Evolutionary conservation across 2,888 invertebrate genomes (phyloP), one percentile per base, ranked within the genome.

Genomic region (Sphaerolaimus hirsutus): DNA sequence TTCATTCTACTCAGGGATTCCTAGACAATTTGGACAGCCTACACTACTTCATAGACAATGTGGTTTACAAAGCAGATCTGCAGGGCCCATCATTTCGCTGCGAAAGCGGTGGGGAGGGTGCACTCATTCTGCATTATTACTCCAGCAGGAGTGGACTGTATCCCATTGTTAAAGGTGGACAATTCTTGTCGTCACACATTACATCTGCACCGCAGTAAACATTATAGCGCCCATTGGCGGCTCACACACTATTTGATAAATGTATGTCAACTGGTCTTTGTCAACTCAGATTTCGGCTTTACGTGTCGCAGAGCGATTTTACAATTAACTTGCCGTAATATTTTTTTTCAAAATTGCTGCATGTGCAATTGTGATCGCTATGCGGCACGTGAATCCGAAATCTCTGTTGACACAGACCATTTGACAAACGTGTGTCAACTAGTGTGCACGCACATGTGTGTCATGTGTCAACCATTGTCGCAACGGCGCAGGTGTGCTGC

Each of bases 21-120:
- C 70, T 91, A 54, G 68, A 91, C 81, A 91, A 91, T 68, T 70
- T 93, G 59, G 93, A 93, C 64, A 91, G 89, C n/a, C 72, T 93
- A 2, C 91, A 93, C 46, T 60, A 59, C 51, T 37, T 37, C 37
- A 37, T 37, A 12, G 37, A 37, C 37, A 37, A 37, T 19, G 37
- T 37, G 14, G 37, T 37, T 19, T 37, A 37, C 37, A 19, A 19
- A 10, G 14, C 54, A 5, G 53, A 55, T 14, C 49, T 53, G 49
- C 12, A 56, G 58, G 47, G 58, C 23, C 91, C 91, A 0, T 89
- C 87, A 0, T 91, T 91, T 69, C 75, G 91, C 21, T 91, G 89
- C 66, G 86, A 86, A 60, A 68, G 80, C 47, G 76, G 77, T 5
- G 80, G 81, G 66, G 83, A 86, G 65, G 86, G 86, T 0, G 81